Evolutionary conservation across 1,140 invertebrate species (phyloP).

Genomic region (Scaptomyza hsui): DNA sequence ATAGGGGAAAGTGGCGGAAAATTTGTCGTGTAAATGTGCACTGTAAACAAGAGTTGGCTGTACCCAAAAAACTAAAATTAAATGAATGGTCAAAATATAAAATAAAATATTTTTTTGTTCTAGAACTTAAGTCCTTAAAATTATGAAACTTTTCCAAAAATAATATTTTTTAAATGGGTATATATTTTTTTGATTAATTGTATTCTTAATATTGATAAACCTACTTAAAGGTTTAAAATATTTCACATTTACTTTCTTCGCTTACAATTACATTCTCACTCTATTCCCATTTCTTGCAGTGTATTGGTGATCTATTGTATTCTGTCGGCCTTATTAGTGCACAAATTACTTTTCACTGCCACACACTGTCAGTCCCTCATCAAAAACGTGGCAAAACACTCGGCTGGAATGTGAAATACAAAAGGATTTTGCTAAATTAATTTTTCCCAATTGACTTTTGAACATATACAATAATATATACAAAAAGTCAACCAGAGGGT

Average conservation of each 20-base stretch:
- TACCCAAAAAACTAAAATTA: neutral
- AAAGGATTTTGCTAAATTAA: constrained; percentile 77
- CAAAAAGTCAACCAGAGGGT: constrained; percentile 67
- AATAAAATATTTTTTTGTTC: neutral
- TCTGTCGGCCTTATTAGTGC: constrained; percentile 66
- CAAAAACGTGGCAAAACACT: constrained; percentile 79
- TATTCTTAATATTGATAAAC: too few relatives aligned
- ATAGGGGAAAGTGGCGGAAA: constrained; percentile 26
- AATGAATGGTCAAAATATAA: neutral
- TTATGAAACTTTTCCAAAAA: too few relatives aligned
- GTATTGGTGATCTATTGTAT: constrained; percentile 27
- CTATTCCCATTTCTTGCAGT: constrained; percentile 38
- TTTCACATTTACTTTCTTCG: too few relatives aligned
- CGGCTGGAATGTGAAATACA: constrained; percentile 59
- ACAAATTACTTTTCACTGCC: constrained; percentile 82
- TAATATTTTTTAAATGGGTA: too few relatives aligned
- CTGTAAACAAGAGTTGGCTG: constrained; percentile 33
- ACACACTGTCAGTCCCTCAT: constrained; percentile 82
- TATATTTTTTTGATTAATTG: too few relatives aligned
- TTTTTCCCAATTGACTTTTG: constrained; percentile 81
- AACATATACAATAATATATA: constrained; percentile 24
- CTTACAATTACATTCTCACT: too few relatives aligned
- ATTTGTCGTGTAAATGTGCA: constrained; percentile 30
- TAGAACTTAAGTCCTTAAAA: too few relatives aligned
- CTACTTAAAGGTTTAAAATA: too few relatives aligned